phyloP scores from a whole-genome alignment of 2,113 vertebrate genomes.

The Pseudorasbora parva region DNA sequence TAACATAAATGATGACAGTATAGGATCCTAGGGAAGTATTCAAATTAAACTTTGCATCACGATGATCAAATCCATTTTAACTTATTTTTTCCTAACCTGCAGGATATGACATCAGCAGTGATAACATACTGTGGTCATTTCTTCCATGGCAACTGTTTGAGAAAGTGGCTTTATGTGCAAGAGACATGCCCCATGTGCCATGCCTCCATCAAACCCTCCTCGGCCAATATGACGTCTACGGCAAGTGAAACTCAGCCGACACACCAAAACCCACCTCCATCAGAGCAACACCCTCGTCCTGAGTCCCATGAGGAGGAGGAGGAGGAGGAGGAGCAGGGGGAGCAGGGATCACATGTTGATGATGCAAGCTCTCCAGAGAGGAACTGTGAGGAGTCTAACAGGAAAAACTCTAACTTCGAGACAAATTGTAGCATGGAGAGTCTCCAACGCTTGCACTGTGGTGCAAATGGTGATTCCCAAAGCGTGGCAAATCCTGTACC shows the following conservation, averaged over 20 bases:
- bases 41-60: background rate
- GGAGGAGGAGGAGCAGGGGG: background rate
- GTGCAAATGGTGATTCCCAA: conserved; percentile 66
- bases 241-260: conserved; percentile 41
- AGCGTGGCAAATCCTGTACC: conserved; percentile 53
- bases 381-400: background rate
- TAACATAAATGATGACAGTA: too few relatives aligned
- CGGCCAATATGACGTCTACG: background rate
- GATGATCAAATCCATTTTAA: conserved; percentile 10
- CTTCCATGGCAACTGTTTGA: conserved; percentile 84
- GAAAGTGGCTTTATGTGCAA: conserved; percentile 87
- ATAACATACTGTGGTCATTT: conserved; percentile 83
- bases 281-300: conserved; percentile 24
- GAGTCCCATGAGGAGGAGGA: background rate
- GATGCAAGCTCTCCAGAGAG: conserved; percentile 1
- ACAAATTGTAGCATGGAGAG: background rate
- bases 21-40: background rate
- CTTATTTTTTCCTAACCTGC: conserved; percentile 22
- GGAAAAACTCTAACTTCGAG: background rate
- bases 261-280: background rate
- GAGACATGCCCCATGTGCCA: conserved; percentile 89
- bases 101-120: conserved; percentile 85
- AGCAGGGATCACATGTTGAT: conserved; percentile 4
- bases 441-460: conserved; percentile 55
- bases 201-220: conserved; percentile 68